These are phyloP conservation scores for Danio tinwini DNA, from an alignment of 2,797 vertebrate genomes.

Conservation along the genomic window DNA sequence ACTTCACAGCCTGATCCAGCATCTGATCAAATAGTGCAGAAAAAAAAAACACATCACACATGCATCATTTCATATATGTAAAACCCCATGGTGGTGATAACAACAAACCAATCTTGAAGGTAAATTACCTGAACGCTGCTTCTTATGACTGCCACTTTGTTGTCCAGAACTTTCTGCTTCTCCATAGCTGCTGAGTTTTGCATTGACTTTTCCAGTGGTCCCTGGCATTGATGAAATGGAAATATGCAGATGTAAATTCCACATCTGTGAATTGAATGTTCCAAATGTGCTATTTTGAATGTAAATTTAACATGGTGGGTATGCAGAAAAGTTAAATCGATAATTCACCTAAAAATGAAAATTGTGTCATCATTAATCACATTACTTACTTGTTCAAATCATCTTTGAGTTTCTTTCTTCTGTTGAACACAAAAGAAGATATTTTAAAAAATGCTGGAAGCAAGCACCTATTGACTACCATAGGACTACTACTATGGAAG, in stretches of 20 bases:
- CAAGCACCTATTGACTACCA: too few species aligned
- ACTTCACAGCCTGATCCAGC: constrained; percentile 95
- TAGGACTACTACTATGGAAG: too few species aligned
- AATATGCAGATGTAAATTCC: background rate
- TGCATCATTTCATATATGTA: background rate
- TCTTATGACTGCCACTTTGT: constrained; percentile 87
- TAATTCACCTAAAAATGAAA: background rate
- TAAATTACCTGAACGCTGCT: constrained; percentile 87
- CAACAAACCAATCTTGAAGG: background rate
- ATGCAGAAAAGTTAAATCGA: background rate
- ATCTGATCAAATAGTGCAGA: constrained; percentile 74
- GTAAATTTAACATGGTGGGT: background rate
- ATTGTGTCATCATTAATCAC: too few species aligned
- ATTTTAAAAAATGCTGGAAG: too few species aligned
- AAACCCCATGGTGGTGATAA: background rate
- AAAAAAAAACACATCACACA: constrained; percentile 16
- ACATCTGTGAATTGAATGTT: too few species aligned
- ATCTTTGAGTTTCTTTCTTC: too few species aligned
- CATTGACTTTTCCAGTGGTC: constrained; percentile 90
- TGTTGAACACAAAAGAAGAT: too few species aligned
- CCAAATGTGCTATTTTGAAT: too few species aligned
- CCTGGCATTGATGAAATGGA: constrained; percentile 72
- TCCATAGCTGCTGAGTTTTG: constrained; percentile 88
- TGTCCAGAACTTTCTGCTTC: constrained; percentile 90
- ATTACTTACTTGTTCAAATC: too few species aligned